Percentiles rank a stretch among this genome's conserved stretches.
Conservation (phyloP, 2,888 invertebrate genomes). For the Spilarctia lutea region DNA sequence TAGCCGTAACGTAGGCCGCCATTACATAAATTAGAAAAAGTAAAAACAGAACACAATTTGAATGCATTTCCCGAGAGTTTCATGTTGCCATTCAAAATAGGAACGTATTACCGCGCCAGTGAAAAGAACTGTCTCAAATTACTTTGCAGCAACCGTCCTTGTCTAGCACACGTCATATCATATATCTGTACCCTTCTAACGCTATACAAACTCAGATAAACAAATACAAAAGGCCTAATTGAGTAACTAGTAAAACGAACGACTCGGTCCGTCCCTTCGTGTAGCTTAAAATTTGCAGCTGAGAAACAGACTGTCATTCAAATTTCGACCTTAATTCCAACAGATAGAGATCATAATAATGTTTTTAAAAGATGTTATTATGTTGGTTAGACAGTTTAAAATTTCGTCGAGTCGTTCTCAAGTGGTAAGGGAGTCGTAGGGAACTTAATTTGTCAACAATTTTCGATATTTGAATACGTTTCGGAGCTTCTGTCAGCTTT, state of each 20-base stretch:
- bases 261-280: slow-evolving; percentile 82
- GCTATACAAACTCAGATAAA: slow-evolving; percentile 86
- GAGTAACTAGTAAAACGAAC: slow-evolving; percentile 87
- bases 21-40: slow-evolving; percentile 81
- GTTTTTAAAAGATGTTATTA: slow-evolving; percentile 22
- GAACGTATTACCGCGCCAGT: slow-evolving; percentile 82
- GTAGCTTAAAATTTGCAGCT: slow-evolving; percentile 62
- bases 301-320: slow-evolving; percentile 31
- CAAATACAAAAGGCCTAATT: slow-evolving; percentile 87
- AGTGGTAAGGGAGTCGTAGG: slow-evolving; percentile 85
- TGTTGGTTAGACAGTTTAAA: slow-evolving; percentile 66
- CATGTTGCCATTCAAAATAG: slow-evolving; percentile 86
- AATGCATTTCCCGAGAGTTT: slow-evolving; percentile 85
- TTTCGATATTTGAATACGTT: slow-evolving; percentile 87
- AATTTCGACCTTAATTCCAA: slow-evolving; percentile 50
- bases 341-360: slow-evolving; percentile 33
- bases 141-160: slow-evolving; percentile 71
- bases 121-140: slow-evolving; percentile 87
- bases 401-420: slow-evolving; percentile 81
- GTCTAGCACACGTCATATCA: slow-evolving; percentile 44
- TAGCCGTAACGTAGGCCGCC: slow-evolving; percentile 61
- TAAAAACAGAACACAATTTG: slow-evolving; percentile 69
- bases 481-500: slow-evolving; percentile 84
- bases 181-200: slow-evolving; percentile 65
- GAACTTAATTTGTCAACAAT: slow-evolving; percentile 87